Evolutionary conservation across 2,797 vertebrate species (phyloP).

Genomic region (Myoxocephalus aenaeus): DNA sequence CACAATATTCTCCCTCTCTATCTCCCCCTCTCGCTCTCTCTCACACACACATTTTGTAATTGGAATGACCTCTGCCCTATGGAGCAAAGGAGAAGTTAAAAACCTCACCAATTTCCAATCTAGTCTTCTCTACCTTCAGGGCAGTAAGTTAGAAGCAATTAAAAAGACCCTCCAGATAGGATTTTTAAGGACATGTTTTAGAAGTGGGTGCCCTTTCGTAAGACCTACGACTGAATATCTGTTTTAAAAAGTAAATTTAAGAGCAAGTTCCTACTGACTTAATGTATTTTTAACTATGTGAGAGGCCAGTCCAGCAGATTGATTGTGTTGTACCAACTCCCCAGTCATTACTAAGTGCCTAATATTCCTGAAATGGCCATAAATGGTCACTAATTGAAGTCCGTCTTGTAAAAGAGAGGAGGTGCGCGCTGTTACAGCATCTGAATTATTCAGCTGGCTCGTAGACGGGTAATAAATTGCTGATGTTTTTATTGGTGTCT

Average conservation of each 20-base stretch:
- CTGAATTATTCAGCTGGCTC: slow-evolving; percentile 83
- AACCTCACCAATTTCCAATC: slow-evolving; percentile 59
- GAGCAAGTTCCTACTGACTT: slow-evolving; percentile 57
- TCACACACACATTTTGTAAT: slow-evolving; percentile 67
- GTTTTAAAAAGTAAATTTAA: slow-evolving; percentile 24
- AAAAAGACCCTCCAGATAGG: slow-evolving; percentile 55
- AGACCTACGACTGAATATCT: slow-evolving; percentile 42
- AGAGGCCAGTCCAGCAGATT: slow-evolving; percentile 30
- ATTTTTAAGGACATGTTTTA: slow-evolving; percentile 63
- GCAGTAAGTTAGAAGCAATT: slow-evolving; percentile 67
- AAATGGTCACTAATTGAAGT: slow-evolving; percentile 78
- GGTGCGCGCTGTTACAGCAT: slow-evolving; percentile 70
- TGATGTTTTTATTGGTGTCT: slow-evolving; percentile 85
- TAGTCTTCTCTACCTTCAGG: slow-evolving; percentile 48
- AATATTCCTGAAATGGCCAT: slow-evolving; percentile 69
- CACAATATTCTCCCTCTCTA: slow-evolving; percentile 63
- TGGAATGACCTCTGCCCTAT: slow-evolving; percentile 70
- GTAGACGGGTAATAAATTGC: slow-evolving; percentile 85
- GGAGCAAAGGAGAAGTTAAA: slow-evolving; percentile 66
- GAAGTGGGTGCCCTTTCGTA: slow-evolving; percentile 57
- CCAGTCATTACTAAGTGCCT: slow-evolving; percentile 41
- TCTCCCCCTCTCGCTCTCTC: slow-evolving; percentile 22
- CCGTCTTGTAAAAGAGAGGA: slow-evolving; percentile 72
- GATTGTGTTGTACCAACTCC: slow-evolving; percentile 21
- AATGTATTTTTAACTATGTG: slow-evolving; percentile 68